phyloP scores from a whole-genome alignment of 2,888 invertebrate species.

The Parnassius apollo region DNA sequence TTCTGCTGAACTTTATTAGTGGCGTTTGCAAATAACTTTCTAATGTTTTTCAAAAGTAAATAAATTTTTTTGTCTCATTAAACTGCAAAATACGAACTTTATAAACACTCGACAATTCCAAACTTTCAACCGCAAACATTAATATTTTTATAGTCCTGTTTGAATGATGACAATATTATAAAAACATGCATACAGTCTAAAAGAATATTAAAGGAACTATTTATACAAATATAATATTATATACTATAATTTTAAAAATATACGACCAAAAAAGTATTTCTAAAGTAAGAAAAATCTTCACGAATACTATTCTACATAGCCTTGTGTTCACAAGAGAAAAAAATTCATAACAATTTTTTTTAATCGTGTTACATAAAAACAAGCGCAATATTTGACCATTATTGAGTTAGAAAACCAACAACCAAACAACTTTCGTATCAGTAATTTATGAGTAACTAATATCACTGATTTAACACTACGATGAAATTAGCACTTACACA shows the following conservation, averaged over 20 bases:
- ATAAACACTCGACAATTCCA: background rate
- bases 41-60: background rate
- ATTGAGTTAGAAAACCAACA: constrained; percentile 1
- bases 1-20: too few relatives aligned
- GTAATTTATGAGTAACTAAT: constrained; percentile 19
- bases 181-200: constrained; percentile 14
- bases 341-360: constrained; percentile 9
- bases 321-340: constrained; percentile 18
- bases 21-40: too few relatives aligned
- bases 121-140: constrained; percentile 1
- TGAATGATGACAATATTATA: constrained; percentile 3
- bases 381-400: background rate
- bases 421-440: constrained; percentile 4
- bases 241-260: constrained; percentile 3
- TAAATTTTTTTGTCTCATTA: background rate
- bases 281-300: constrained; percentile 16
- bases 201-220: constrained; percentile 19
- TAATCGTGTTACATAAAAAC: background rate
- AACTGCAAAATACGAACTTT: background rate
- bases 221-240: constrained; percentile 12
- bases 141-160: constrained; percentile 7
- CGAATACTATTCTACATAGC: constrained; percentile 16
- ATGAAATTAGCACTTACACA: constrained; percentile 6
- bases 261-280: constrained; percentile 9
- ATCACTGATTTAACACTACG: constrained; percentile 22